Percentiles rank a stretch among this genome's conserved stretches.
These are phyloP conservation scores for Eupleurogrammus muticus DNA, from an alignment of 2,797 vertebrate genomes.

Conservation along the genomic window DNA sequence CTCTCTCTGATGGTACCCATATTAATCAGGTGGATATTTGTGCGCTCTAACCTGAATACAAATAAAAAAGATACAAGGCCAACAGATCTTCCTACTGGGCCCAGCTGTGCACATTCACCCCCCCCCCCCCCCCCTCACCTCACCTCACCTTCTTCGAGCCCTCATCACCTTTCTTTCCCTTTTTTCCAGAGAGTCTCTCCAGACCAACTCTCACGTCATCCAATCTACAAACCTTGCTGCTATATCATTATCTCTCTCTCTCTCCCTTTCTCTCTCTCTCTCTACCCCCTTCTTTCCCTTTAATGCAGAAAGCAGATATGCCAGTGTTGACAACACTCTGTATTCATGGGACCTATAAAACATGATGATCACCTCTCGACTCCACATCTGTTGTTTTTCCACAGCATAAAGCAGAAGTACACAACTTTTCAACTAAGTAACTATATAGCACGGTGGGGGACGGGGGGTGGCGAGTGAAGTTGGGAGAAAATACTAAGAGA, in stretches of 20 bases:
- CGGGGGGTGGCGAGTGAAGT: too few relatives aligned
- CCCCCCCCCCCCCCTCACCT: conserved; percentile 51
- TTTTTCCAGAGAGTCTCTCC: background rate
- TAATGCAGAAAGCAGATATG: conserved; percentile 16
- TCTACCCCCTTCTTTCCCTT: background rate
- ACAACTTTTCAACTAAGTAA: too few relatives aligned
- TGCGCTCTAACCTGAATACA: conserved; percentile 61
- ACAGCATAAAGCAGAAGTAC: background rate
- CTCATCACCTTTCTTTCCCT: conserved; percentile 24
- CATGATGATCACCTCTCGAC: conserved; percentile 21
- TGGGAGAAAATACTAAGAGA: too few relatives aligned
- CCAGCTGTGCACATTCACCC: conserved; percentile 65
- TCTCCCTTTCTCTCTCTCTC: too few relatives aligned
- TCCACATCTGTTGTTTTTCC: conserved; percentile 66
- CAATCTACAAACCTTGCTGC: background rate
- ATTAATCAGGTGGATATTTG: conserved; percentile 63
- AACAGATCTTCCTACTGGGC: conserved; percentile 52
- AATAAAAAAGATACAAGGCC: conserved; percentile 67
- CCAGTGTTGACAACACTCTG: conserved; percentile 18
- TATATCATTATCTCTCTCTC: background rate
- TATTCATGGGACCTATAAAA: conserved; percentile 23
- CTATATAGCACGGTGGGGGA: too few relatives aligned
- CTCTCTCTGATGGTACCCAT: conserved; percentile 45
- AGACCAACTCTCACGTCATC: background rate
- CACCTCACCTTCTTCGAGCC: conserved; percentile 27